phyloP scores from a whole-genome alignment of 1,140 invertebrate species.

The Akabosia matsudoensis region DNA sequence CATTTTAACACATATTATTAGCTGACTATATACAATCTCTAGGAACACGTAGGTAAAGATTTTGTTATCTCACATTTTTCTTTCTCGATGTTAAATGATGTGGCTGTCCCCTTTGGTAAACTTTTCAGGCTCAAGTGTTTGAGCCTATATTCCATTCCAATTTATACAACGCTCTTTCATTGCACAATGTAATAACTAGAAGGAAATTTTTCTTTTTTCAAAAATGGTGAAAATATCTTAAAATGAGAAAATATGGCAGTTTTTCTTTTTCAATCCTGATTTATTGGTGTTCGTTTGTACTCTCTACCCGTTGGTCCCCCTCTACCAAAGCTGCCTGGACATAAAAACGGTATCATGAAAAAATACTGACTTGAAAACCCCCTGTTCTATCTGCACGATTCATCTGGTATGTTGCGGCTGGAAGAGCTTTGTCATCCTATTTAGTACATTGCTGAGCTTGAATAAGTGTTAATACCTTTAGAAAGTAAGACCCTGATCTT shows the following conservation, averaged over 20 bases:
- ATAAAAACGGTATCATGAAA: not conserved
- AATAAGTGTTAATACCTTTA: no score
- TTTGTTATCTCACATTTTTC: no score
- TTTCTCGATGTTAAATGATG: no score
- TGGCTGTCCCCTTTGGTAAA: no score
- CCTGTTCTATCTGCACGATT: not conserved
- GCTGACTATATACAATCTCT: no score
- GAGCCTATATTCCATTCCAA: not conserved
- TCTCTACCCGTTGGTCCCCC: not conserved
- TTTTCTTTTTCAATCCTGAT: slow-evolving; percentile 1
- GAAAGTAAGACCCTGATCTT: no score
- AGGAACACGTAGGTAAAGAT: no score
- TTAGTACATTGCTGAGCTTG: no score
- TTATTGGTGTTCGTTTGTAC: not conserved
- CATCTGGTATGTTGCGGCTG: not conserved
- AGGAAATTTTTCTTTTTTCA: not conserved
- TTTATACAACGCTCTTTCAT: not conserved
- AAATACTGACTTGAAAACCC: not conserved
- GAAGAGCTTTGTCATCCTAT: not conserved
- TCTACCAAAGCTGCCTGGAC: not conserved
- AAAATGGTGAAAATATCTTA: not conserved
- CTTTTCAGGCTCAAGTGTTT: no score
- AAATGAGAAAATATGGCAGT: slow-evolving; percentile 6
- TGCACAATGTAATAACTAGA: not conserved
- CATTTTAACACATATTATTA: no score